A percentile compares a stretch with the other conserved stretches of the same genome.
Conservation (phyloP, 2,888 invertebrate genomes). For the Papilio demoleus region DNA sequence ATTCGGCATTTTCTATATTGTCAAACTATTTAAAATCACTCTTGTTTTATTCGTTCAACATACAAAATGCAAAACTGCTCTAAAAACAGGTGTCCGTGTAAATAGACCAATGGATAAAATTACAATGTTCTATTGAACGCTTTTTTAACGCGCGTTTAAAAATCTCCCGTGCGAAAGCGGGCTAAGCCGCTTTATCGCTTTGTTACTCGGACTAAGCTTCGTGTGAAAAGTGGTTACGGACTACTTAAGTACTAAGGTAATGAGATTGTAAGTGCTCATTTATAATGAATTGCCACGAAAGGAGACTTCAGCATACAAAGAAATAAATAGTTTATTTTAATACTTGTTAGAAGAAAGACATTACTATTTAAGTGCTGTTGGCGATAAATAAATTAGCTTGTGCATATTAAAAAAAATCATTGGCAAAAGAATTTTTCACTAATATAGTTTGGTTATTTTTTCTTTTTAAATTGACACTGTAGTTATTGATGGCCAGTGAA, state of each 20-base stretch:
- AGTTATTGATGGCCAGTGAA: conserved; percentile 30
- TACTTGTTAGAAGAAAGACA: not conserved
- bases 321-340: not conserved
- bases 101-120: no score
- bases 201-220: conserved; percentile 2
- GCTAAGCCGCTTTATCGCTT: not conserved
- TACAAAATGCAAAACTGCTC: no score
- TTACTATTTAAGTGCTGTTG: not conserved
- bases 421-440: not conserved
- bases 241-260: conserved; percentile 10
- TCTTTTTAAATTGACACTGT: conserved; percentile 4
- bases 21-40: no score
- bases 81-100: no score
- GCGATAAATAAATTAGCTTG: not conserved
- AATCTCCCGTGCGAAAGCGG: no score
- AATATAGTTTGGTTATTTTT: not conserved
- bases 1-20: no score
- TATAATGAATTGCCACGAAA: not conserved
- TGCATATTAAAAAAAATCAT: not conserved
- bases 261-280: conserved; percentile 4
- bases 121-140: no score
- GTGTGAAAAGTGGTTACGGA: conserved; percentile 13
- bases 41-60: no score
- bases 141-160: no score
- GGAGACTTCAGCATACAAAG: not conserved